These are phyloP conservation scores for Zalophus californianus DNA, from an alignment of 2,797 vertebrate genomes.

Conservation along the genomic window DNA sequence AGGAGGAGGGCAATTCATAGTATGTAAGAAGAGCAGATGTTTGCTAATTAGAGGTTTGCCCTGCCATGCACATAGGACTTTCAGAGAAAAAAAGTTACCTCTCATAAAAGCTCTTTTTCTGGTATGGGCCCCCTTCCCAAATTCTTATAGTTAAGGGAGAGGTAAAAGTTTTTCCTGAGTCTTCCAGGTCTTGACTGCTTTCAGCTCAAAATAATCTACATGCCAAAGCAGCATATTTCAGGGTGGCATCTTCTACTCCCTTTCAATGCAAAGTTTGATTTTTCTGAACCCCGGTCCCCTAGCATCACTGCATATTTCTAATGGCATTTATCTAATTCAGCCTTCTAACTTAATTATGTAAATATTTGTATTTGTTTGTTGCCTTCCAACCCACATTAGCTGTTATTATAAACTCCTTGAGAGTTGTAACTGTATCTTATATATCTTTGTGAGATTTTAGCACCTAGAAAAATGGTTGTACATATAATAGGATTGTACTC, in stretches of 20 bases:
- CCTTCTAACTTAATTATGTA: neutral
- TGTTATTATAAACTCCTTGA: neutral
- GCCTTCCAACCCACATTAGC: neutral
- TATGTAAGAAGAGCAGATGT: neutral
- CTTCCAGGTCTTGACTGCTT: neutral
- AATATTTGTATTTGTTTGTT: neutral
- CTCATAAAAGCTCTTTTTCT: neutral
- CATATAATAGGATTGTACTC: neutral
- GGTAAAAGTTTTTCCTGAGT: neutral
- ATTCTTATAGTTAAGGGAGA: neutral
- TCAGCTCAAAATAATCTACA: neutral
- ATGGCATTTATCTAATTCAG: neutral
- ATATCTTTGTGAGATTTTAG: neutral
- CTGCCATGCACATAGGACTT: neutral
- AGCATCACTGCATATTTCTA: neutral
- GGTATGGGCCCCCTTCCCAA: neutral
- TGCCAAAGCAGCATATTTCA: neutral
- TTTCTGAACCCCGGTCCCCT: neutral
- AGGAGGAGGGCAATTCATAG: neutral
- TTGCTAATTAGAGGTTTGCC: neutral
- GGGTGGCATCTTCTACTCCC: neutral
- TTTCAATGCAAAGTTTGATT: neutral
- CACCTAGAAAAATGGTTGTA: neutral
- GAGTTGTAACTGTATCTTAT: neutral
- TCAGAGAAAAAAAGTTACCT: neutral